These are phyloP conservation scores for Conistra vaccinii DNA, from an alignment of 2,888 invertebrate genomes.

Conservation along the genomic window DNA sequence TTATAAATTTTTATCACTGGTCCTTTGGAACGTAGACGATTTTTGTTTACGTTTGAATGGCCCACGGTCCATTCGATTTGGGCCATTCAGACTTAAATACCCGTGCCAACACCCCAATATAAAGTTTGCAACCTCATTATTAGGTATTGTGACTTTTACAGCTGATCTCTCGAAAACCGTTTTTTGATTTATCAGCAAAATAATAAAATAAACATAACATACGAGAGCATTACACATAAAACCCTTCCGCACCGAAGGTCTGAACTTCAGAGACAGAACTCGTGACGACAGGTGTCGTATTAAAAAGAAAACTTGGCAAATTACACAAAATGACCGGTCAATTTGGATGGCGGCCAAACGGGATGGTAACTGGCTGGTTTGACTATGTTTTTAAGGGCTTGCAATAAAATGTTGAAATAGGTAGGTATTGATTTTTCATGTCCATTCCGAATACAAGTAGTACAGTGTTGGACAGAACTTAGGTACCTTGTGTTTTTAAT, in stretches of 20 bases:
- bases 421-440: background rate
- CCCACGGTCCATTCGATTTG: no score
- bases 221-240: slow-evolving; percentile 16
- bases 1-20: no score
- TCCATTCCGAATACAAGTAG: background rate
- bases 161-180: background rate
- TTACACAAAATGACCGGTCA: slow-evolving; percentile 80
- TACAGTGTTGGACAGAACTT: background rate
- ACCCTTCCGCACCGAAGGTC: slow-evolving; percentile 53
- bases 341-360: slow-evolving; percentile 82
- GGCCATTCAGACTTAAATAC: no score
- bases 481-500: background rate
- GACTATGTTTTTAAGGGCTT: slow-evolving; percentile 33
- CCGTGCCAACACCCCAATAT: background rate
- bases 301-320: slow-evolving; percentile 84
- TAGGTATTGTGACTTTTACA: background rate
- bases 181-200: slow-evolving; percentile 18
- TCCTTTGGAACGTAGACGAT: no score
- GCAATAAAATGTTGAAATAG: background rate
- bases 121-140: background rate
- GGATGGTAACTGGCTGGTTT: slow-evolving; percentile 67
- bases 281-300: slow-evolving; percentile 83
- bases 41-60: no score
- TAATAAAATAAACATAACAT: slow-evolving; percentile 12
- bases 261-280: slow-evolving; percentile 76